Evolutionary conservation across 2,888 invertebrate species (phyloP), one percentile per base, ranked within the genome.

Genomic region (Brachypterus glaber): DNA sequence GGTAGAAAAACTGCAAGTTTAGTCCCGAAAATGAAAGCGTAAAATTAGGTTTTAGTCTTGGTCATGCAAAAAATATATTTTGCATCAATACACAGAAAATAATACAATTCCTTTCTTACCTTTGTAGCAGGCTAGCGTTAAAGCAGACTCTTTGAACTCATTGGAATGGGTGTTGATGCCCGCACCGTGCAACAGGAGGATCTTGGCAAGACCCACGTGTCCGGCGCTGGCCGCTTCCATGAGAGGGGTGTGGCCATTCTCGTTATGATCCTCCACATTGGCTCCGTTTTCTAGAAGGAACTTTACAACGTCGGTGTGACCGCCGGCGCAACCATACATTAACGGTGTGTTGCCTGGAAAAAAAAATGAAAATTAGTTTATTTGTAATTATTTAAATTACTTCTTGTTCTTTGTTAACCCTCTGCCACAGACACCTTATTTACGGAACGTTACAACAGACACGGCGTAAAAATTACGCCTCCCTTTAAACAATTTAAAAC

Each of bases 161-260:
- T 95, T 95, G 40, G 95, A 95, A 70, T 96, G 95, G 47, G 96
- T 93, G 74, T 97, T 97, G 60, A 97, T 96, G 51, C 93, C 93
- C 47, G 96, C 96, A 45, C 96, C 96, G 67, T 90, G 82, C 52
- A 88, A 82, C 37, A 96, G 72, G 34, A 96, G 76, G 59, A 93
- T 82, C 72, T 86, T 86, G 1, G 93, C 93, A 9, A 93, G 87
- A 61, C 82, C 85, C 44, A 91, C 90, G 69, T 93, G 91, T 1
- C 95, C 95, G 17, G 92, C 91, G 42, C 89, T 90, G 27, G 93
- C 92, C 26, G 97, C 96, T 74, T 98, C 97, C 96, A 98, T 98
- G 51, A 98, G 76, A 30, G 97, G 96, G 42, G 96, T 97, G 71
- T 98, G 98, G 3, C 97, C 97, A 68, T 96, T 97, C 70, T 96